A percentile compares a stretch with the other conserved stretches of the same genome.
Conservation (phyloP, 2,797 vertebrate species). For the Amphiprion clarkii region DNA sequence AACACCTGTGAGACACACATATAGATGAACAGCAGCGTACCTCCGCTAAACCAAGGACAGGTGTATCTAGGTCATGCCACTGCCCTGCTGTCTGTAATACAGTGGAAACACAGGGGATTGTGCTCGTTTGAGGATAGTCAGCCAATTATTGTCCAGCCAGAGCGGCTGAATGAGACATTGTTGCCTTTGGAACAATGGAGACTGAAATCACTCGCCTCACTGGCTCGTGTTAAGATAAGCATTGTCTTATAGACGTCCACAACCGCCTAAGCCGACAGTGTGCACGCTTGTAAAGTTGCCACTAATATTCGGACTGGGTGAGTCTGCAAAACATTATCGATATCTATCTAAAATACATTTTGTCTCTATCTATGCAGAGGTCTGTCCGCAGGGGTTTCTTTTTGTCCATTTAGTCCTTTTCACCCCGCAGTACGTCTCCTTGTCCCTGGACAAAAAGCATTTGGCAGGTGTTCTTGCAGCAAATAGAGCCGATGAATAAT, state of each 20-base stretch:
- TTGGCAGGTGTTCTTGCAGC: conserved; percentile 51
- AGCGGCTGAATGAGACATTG: conserved; percentile 80
- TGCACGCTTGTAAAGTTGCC: background rate
- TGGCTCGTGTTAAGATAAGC: conserved; percentile 43
- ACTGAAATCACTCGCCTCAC: conserved; percentile 67
- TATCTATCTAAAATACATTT: background rate
- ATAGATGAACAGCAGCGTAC: conserved; percentile 16
- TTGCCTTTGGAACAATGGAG: conserved; percentile 77
- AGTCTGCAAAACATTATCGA: conserved; percentile 13
- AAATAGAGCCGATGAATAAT: conserved; percentile 62
- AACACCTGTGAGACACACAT: background rate
- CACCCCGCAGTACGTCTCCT: background rate
- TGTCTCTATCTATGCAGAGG: background rate
- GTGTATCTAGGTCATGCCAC: conserved; percentile 44
- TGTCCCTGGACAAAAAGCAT: conserved; percentile 38
- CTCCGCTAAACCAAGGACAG: conserved; percentile 26
- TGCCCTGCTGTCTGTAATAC: conserved; percentile 28
- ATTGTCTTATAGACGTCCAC: conserved; percentile 42
- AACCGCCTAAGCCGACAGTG: background rate
- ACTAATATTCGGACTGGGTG: background rate
- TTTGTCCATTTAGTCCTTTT: background rate
- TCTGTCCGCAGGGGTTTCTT: background rate
- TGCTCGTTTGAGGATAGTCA: conserved; percentile 53
- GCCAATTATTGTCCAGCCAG: conserved; percentile 59
- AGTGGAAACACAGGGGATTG: conserved; percentile 38